Evolutionary conservation across 2,113 vertebrate genomes (phyloP).

Genomic region (Urocynchramus pylzowi): DNA sequence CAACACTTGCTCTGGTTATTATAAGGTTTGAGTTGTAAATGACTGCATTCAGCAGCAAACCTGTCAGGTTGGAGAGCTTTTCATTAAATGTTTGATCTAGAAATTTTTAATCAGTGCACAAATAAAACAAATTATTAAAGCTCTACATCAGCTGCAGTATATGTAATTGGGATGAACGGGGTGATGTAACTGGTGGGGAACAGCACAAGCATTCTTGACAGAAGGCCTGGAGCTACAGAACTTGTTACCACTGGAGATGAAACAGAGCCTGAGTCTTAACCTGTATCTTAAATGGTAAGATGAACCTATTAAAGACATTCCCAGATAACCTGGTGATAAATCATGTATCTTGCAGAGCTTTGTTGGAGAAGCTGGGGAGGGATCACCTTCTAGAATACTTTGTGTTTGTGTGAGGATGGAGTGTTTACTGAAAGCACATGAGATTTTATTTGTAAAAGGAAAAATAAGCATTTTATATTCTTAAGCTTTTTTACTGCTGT

Average conservation of each 20-base stretch:
- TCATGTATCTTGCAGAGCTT: not conserved
- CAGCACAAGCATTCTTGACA: constrained; percentile 40
- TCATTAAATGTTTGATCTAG: constrained; percentile 63
- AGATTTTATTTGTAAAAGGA: not conserved
- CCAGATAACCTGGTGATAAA: constrained; percentile 1
- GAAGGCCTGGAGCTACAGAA: constrained; percentile 39
- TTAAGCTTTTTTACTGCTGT: not conserved
- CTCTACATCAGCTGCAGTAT: constrained; percentile 25
- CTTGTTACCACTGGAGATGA: constrained; percentile 48
- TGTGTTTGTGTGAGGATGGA: not conserved
- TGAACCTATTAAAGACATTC: constrained; percentile 2
- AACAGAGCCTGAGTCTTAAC: constrained; percentile 35
- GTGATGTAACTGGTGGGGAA: constrained; percentile 48
- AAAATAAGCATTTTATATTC: not conserved
- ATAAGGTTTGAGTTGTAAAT: constrained; percentile 45
- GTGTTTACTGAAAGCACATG: not conserved
- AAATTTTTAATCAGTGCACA: constrained; percentile 63
- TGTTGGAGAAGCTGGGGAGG: not conserved
- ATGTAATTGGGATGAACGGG: constrained; percentile 41
- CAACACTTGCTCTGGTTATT: constrained; percentile 62
- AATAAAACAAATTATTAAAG: constrained; percentile 65
- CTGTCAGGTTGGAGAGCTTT: constrained; percentile 43
- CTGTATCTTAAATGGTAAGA: constrained; percentile 29
- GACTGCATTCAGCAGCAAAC: constrained; percentile 54
- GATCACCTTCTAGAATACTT: not conserved